Base-by-base conservation (phyloP, 2,113 vertebrate genomes). In the Alligator sinensis region DNA sequence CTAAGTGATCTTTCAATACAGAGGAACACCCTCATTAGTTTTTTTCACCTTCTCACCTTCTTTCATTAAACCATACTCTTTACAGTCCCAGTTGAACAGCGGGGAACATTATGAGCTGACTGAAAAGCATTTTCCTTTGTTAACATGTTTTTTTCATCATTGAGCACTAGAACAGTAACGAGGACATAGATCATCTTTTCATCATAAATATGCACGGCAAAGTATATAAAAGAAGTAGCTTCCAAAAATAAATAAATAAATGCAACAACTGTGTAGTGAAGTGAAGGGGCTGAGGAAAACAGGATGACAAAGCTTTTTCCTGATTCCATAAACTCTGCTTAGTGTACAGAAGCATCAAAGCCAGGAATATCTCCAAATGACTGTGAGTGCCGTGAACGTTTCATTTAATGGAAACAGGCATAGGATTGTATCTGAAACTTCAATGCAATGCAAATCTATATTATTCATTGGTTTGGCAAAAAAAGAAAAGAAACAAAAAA, bases 21-120 rank as follows among this genome's bases (percentile, higher is more conserved):
- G 87, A 97, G 89, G 93, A 98, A 94, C 79, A 95, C 83, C 91
- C 95, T 97, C 95, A 96, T 97, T 98, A 97, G 91, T 55, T 68
- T 76, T 77, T 92, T 77, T 89, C 96, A 97, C 97, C 96, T 98
- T 97, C 93, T 98, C 93, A 97, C 97, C 96, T 98, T 96, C 94
- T 97, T 98, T 98, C 95, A 97, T 98, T 97, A 98, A 98, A 94
- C 92, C 89, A 77, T 85, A 89, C 66, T 94, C 96, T 97, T 96
- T 94, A 87, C 68, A 76, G 47, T 97, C 94, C 94, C 94, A 94
- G 95, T 94, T 97, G 96, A 98, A 96, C 96, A 97, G 94, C 95
- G 97, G 83, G 90, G 94, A 95, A 97, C 54, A 81, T 96, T 96
- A 95, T 97, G 96, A 97, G 93, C 95, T 97, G 97, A 96, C 96